Conservation (phyloP, 2,113 vertebrate genomes). For the Danio rerio region DNA sequence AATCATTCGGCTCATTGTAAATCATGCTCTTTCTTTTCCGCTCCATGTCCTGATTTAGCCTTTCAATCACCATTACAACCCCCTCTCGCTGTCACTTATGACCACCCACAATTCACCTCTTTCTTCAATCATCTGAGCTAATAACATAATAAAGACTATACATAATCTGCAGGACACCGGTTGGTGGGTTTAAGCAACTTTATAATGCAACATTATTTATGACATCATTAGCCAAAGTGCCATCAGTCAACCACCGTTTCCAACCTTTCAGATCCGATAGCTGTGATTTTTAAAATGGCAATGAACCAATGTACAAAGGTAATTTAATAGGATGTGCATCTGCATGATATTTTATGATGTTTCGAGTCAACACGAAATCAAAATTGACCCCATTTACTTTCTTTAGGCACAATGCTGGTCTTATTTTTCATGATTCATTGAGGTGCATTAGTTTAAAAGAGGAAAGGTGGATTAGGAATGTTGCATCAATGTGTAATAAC, state of each 20-base stretch:
- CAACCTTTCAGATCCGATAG: not conserved
- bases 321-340: not conserved
- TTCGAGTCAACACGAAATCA: not conserved
- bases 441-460: not conserved
- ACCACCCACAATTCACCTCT: conserved; percentile 43
- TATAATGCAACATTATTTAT: conserved; percentile 7
- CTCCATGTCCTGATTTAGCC: conserved; percentile 30
- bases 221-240: conserved; percentile 15
- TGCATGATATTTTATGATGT: not conserved
- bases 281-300: conserved; percentile 1
- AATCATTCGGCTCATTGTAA: conserved; percentile 21
- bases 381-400: not conserved
- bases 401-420: not conserved
- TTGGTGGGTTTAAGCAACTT: not conserved
- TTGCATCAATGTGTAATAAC: not conserved
- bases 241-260: not conserved
- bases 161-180: conserved; percentile 37
- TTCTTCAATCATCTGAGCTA: conserved; percentile 15
- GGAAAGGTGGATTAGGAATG: not conserved
- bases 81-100: conserved; percentile 31
- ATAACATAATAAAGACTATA: conserved; percentile 30
- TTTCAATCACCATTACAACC: conserved; percentile 58
- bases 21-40: conserved; percentile 51
- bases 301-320: not conserved
- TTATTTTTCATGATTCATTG: not conserved